Conservation (phyloP, 2,797 vertebrate genomes). For the Nyctalus aviator region DNA sequence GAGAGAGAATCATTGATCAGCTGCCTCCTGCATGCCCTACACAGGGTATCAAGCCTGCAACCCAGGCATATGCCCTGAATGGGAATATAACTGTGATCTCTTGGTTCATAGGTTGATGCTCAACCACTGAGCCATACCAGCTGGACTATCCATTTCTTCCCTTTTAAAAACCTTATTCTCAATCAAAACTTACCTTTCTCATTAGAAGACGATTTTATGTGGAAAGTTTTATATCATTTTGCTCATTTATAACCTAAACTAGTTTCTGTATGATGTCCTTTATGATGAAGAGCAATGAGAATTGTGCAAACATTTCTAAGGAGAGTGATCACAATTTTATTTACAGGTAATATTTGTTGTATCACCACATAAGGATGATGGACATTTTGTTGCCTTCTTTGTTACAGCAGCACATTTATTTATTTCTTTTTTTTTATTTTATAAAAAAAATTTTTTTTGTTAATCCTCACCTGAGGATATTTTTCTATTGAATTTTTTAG, state of each 20-base stretch:
- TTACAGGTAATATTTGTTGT: slow-evolving; percentile 10
- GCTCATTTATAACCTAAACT: not conserved
- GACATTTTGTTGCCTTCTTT: slow-evolving; percentile 36
- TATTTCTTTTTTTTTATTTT: no score
- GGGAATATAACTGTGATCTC: no score
- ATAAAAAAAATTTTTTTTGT: no score
- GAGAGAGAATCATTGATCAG: no score
- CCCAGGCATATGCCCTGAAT: no score
- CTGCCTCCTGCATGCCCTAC: no score
- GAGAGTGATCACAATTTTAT: not conserved
- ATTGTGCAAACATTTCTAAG: not conserved
- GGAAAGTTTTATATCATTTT: not conserved
- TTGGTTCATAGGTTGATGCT: no score
- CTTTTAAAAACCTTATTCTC: not conserved
- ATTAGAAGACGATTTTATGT: slow-evolving; percentile 29
- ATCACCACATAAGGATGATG: not conserved
- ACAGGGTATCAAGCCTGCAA: no score
- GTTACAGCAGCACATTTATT: not conserved
- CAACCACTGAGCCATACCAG: no score
- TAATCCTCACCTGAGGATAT: no score
- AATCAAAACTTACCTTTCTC: slow-evolving; percentile 1
- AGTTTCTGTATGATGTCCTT: not conserved
- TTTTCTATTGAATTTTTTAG: no score
- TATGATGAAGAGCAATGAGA: not conserved
- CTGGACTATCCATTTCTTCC: not conserved